Conservation (phyloP, 2,113 vertebrate species). For the Xenopus borealis region DNA sequence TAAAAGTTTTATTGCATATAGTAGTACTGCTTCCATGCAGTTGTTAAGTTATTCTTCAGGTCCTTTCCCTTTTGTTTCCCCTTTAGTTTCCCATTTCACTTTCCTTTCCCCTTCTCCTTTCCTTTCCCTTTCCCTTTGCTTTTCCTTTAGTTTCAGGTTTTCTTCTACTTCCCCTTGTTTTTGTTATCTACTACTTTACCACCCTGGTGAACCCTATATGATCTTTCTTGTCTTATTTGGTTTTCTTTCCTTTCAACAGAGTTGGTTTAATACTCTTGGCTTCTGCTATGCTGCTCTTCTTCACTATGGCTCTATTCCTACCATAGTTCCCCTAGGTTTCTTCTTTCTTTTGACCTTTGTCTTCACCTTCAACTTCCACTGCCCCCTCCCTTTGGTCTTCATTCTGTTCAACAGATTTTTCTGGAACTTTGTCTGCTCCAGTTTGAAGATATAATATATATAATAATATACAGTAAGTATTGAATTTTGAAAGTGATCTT, state of each 20-base stretch:
- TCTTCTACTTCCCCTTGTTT: not conserved
- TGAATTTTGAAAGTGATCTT: not conserved
- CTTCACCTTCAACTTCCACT: not conserved
- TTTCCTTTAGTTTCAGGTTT: not conserved
- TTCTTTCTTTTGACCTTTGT: not conserved
- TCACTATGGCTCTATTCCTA: not conserved
- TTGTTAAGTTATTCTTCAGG: not conserved
- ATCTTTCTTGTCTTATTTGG: not conserved
- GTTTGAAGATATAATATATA: conserved; percentile 1
- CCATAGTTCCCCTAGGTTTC: not conserved
- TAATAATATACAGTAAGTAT: too few relatives aligned
- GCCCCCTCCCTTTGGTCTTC: not conserved
- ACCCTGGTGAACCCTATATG: too few relatives aligned
- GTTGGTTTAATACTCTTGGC: not conserved
- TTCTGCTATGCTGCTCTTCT: too few relatives aligned
- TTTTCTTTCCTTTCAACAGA: not conserved
- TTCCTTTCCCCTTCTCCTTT: not conserved
- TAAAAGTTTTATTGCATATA: not conserved
- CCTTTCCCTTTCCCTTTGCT: not conserved
- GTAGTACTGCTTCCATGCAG: not conserved
- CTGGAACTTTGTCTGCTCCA: not conserved
- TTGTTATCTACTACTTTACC: too few relatives aligned
- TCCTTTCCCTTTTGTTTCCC: not conserved
- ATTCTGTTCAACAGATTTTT: not conserved
- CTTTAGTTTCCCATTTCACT: not conserved